A percentile compares a stretch with the other conserved stretches of the same genome.
These are phyloP conservation scores for Sceloporus undulatus DNA, from an alignment of 2,113 vertebrate genomes.

Conservation along the genomic window DNA sequence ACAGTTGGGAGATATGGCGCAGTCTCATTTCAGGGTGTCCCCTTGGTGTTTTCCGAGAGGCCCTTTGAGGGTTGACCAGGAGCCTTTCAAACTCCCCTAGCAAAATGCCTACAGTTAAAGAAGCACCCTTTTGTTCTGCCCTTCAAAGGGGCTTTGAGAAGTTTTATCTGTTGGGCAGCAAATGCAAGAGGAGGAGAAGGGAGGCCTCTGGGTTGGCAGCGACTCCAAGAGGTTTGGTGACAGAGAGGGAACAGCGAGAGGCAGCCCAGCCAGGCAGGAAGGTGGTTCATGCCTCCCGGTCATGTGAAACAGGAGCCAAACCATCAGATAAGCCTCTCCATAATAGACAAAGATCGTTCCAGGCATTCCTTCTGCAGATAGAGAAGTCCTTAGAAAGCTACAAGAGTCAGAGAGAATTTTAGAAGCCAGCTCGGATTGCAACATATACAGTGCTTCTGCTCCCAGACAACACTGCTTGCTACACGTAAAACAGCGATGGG, in stretches of 20 bases:
- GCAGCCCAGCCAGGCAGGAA: neutral
- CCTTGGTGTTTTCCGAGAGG: neutral
- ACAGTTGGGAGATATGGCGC: no score
- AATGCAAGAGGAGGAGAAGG: neutral
- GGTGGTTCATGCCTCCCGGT: neutral
- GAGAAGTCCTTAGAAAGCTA: no score
- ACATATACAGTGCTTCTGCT: no score
- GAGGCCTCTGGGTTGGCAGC: neutral
- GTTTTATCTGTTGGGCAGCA: constrained; percentile 52
- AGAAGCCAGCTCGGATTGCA: no score
- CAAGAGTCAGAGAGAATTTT: no score
- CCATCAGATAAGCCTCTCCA: neutral
- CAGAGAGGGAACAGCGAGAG: neutral
- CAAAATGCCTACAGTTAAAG: constrained; percentile 19
- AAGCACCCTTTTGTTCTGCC: constrained; percentile 66
- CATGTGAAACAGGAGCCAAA: neutral
- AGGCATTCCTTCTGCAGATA: neutral
- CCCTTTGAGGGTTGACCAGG: neutral
- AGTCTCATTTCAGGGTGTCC: no score
- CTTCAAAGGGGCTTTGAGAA: constrained; percentile 57
- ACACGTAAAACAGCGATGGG: no score
- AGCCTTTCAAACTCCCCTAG: neutral
- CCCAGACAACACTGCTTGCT: no score
- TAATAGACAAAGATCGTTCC: accelerated
- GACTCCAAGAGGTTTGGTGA: neutral